Base-by-base conservation (phyloP, 2,113 vertebrate genomes). In the Macrotus californicus region DNA sequence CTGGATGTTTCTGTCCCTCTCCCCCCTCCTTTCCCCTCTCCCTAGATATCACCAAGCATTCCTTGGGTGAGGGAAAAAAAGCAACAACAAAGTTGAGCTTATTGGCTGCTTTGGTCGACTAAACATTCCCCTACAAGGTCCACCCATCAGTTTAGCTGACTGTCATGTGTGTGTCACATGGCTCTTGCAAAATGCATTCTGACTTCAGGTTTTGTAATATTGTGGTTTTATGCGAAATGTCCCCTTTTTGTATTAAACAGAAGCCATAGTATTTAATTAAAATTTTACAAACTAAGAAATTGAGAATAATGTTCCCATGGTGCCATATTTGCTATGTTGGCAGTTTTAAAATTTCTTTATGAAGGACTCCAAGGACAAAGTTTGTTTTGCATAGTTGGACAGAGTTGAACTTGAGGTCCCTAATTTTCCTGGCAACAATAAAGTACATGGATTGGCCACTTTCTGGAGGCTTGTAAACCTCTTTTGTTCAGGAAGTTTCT, bases 101-200 rank as follows among this genome's bases (percentile, higher is more conserved):
- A 50, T 95, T 92, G 91, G n/a, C 39, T 76, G 39, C 48, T 85
- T 91, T 84, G 84, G 48, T 96, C 76, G 56, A n/a, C 59, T 70
- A 75, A 84, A 56, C 10, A 64, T 95, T 94, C 31, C 84, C 46
- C 56, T 72, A 64, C 77, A 96, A 97, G 96, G 87, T 94, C 96
- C 98, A 97, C 98, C 98, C 98, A 96, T 97, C 94, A 69, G 94
- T 97, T 97, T 94, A 97, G 97, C 98, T 98, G 98, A 97, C 83
- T 98, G 99, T 99, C 99, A 99, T 99, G 99, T 99, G 99, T 98
- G 90, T 98, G 98, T 99, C 99, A 99, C 99, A 99, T 99, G 99
- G 96, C 91, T 97, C 98, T 99, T 99, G 98, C 98, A 98, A 98
- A 98, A 98, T 97, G 97, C 96, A 92, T 98, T 96, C 95, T 98